A percentile compares a stretch with the other conserved stretches of the same genome.
phyloP scores from a whole-genome alignment of 2,888 invertebrate species.

The Philopedon plagiatum region DNA sequence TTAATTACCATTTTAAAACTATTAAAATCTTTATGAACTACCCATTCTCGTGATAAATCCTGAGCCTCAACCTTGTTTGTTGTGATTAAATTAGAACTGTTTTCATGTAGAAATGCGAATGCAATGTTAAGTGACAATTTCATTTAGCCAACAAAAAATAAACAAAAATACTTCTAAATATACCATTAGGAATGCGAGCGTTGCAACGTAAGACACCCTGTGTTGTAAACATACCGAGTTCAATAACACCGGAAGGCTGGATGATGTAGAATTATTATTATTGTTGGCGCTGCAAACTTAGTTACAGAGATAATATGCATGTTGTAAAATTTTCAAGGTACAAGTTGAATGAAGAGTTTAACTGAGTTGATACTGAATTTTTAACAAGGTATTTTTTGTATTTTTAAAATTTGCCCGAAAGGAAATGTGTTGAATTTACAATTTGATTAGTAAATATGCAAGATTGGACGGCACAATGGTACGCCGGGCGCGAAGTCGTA shows the following conservation, averaged over 20 bases:
- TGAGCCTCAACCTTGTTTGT: background rate
- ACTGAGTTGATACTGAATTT: conserved; percentile 6
- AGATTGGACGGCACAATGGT: too few relatives aligned
- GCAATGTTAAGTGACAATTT: background rate
- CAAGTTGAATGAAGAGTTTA: conserved; percentile 22
- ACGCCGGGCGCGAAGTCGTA: too few relatives aligned
- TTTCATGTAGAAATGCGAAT: background rate
- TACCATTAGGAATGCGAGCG: background rate
- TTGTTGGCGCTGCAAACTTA: conserved; percentile 40
- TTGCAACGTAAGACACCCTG: conserved; percentile 18
- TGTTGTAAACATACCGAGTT: conserved; percentile 31
- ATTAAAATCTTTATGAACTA: too few relatives aligned
- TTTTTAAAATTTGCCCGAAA: background rate
- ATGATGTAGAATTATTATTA: conserved; percentile 41
- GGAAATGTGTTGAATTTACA: too few relatives aligned
- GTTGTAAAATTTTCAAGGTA: conserved; percentile 24
- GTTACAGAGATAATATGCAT: conserved; percentile 30
- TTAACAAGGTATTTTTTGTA: background rate
- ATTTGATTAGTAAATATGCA: too few relatives aligned
- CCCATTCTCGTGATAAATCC: background rate
- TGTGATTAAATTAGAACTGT: background rate
- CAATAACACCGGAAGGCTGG: conserved; percentile 48
- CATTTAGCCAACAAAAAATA: background rate
- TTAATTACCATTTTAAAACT: too few relatives aligned
- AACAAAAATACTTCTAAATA: conserved; percentile 8